Percentiles rank a stretch among this genome's conserved stretches.
Evolutionary conservation across 2,888 invertebrate species (phyloP).

Genomic region (Agrochola litura): DNA sequence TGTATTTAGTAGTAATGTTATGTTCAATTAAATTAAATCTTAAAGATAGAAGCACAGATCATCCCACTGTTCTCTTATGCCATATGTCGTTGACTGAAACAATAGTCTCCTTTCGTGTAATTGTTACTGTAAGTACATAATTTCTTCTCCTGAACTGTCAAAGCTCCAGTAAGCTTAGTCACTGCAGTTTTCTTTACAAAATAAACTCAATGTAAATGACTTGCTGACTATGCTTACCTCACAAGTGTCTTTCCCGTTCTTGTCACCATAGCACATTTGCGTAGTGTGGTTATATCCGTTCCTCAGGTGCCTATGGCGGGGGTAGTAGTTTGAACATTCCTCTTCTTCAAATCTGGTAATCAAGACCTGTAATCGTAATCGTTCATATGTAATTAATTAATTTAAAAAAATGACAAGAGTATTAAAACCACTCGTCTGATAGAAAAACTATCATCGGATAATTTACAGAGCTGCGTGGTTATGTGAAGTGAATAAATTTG

Average conservation of each 20-base stretch:
- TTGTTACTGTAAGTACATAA: no score
- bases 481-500: no score
- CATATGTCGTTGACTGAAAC: no score
- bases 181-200: not conserved
- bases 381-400: not conserved
- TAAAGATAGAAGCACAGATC: not conserved
- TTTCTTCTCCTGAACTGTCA: no score
- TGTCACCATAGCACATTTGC: conserved; percentile 15
- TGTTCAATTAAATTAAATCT: no score
- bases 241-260: conserved; percentile 5
- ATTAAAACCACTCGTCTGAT: no score
- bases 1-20: no score
- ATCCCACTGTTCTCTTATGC: not conserved
- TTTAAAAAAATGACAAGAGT: not conserved
- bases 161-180: no score
- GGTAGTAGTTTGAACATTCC: not conserved
- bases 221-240: conserved; percentile 10
- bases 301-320: not conserved
- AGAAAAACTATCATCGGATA: no score
- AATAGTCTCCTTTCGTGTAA: no score
- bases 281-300: not conserved
- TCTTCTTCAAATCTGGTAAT: not conserved
- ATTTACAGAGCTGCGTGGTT: no score
- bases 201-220: not conserved
- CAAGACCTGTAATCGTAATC: not conserved